A percentile compares a stretch with the other conserved stretches of the same genome.
phyloP scores from a whole-genome alignment of 92 coral and sea anemone genomes.

The Phenganax marumi region DNA sequence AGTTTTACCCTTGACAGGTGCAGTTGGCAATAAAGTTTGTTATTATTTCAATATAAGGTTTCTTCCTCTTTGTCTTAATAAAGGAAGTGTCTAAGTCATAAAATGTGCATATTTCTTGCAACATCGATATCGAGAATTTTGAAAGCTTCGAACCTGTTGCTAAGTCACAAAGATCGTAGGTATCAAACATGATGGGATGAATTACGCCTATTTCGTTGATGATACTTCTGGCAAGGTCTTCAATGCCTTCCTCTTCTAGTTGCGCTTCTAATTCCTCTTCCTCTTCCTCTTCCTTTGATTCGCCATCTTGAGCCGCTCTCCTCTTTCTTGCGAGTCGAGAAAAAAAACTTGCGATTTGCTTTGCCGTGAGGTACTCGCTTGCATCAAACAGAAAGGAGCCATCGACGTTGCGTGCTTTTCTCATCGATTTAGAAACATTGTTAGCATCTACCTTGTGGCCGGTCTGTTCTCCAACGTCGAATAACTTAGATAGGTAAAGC shows the following conservation, averaged over 20 bases:
- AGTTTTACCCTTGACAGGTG: constrained; percentile 33
- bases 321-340: constrained; percentile 37
- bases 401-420: constrained; percentile 31
- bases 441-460: constrained; percentile 12
- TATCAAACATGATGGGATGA: constrained; percentile 58
- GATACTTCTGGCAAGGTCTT: constrained; percentile 47
- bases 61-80: constrained; percentile 45
- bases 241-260: constrained; percentile 36
- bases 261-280: constrained; percentile 24
- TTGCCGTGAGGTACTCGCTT: constrained; percentile 43
- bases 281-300: not conserved
- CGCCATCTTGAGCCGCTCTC: constrained; percentile 8
- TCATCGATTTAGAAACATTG: constrained; percentile 12
- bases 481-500: not conserved
- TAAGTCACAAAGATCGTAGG: constrained; percentile 51
- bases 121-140: constrained; percentile 55
- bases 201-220: constrained; percentile 40
- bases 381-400: constrained; percentile 37
- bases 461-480: constrained; percentile 14
- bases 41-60: constrained; percentile 56
- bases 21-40: constrained; percentile 43
- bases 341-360: constrained; percentile 44
- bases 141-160: constrained; percentile 41
- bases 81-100: constrained; percentile 48
- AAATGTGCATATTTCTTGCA: constrained; percentile 56